phyloP scores from a whole-genome alignment of 2,888 invertebrate genomes.

The Masnerella sp. region DNA sequence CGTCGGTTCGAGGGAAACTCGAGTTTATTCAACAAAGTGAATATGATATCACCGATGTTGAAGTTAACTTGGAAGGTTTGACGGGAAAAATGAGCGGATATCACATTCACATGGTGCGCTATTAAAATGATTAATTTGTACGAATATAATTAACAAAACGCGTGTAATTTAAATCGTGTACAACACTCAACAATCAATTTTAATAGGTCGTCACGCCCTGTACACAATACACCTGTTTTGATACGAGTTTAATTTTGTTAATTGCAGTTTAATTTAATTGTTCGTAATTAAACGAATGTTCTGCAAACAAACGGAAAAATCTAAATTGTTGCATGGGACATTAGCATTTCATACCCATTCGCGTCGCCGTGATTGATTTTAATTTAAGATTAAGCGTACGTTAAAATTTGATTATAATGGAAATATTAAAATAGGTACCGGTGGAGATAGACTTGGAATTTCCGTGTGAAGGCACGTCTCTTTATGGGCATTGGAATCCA shows the following conservation, averaged over 20 bases:
- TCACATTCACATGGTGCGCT: slow-evolving; percentile 87
- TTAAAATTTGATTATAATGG: too few relatives aligned
- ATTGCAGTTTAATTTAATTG: background rate
- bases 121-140: background rate
- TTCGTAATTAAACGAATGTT: too few relatives aligned
- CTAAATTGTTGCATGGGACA: too few relatives aligned
- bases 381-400: too few relatives aligned
- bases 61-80: slow-evolving; percentile 87
- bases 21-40: slow-evolving; percentile 92
- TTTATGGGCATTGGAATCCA: slow-evolving; percentile 94
- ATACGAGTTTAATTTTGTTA: background rate
- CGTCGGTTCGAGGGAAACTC: slow-evolving; percentile 84
- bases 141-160: background rate
- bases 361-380: too few relatives aligned
- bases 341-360: too few relatives aligned
- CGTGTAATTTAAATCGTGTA: background rate
- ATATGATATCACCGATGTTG: slow-evolving; percentile 89
- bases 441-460: slow-evolving; percentile 90
- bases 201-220: background rate
- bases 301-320: too few relatives aligned
- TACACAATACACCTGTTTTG: too few relatives aligned
- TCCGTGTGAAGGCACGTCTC: slow-evolving; percentile 89
- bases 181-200: background rate
- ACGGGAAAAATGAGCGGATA: slow-evolving; percentile 83
- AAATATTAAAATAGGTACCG: slow-evolving; percentile 82